Conservation (phyloP, 2,113 vertebrate species). For the Antechinus stuartii region DNA sequence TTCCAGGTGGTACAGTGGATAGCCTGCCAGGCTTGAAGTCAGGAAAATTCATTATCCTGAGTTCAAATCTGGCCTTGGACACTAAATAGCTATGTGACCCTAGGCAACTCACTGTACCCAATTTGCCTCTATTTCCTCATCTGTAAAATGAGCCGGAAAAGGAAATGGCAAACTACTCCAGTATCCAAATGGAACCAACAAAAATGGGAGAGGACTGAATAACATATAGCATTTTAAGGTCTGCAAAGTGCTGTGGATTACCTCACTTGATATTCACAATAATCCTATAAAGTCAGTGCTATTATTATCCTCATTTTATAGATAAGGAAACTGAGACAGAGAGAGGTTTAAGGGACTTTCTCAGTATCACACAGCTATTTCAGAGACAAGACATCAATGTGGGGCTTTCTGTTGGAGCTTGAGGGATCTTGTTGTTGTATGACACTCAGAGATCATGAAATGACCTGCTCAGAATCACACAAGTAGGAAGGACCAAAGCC, state of each 20-base stretch:
- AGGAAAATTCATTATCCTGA: not conserved
- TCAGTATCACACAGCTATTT: not conserved
- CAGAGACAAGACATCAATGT: not conserved
- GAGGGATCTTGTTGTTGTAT: not conserved
- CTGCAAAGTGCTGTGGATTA: not conserved
- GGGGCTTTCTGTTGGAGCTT: not conserved
- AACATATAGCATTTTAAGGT: not conserved
- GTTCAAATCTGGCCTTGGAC: not conserved
- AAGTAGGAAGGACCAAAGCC: not conserved
- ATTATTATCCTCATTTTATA: not conserved
- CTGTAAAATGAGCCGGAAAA: not conserved
- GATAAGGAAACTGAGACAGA: not conserved
- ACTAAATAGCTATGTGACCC: not conserved
- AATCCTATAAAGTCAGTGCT: no score
- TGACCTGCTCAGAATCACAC: not conserved
- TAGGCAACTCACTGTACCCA: not conserved
- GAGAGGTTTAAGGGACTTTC: not conserved
- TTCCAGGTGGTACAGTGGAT: not conserved
- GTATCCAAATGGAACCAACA: not conserved
- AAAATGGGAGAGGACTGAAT: not conserved
- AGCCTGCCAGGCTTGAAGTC: not conserved
- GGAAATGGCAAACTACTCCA: not conserved
- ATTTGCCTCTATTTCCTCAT: not conserved
- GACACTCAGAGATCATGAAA: not conserved
- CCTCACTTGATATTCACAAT: not conserved